Conservation (phyloP, 1,140 invertebrate genomes). For the Atta texana region DNA sequence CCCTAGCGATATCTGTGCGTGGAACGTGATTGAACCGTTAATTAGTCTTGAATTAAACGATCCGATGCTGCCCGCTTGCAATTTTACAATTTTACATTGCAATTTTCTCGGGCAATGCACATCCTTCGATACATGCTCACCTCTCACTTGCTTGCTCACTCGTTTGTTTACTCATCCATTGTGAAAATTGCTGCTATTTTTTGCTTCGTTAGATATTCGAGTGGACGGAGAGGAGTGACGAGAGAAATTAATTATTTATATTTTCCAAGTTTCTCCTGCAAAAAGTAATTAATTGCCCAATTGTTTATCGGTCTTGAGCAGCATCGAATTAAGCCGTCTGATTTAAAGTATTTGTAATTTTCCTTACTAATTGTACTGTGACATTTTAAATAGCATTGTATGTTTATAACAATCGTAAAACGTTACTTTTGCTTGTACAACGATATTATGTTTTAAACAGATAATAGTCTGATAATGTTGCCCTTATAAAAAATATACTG, state of each 20-base stretch:
- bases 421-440: neutral
- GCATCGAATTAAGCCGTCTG: conserved; percentile 28
- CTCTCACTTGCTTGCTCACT: neutral
- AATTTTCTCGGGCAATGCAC: conserved; percentile 54
- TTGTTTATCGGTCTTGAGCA: conserved; percentile 6
- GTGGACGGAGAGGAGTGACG: neutral
- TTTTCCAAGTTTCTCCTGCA: conserved; percentile 35
- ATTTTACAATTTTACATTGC: conserved; percentile 58
- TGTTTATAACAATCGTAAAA: neutral
- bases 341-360: conserved; percentile 34
- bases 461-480: neutral
- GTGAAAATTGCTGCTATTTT: conserved; percentile 55
- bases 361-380: neutral
- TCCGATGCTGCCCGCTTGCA: conserved; percentile 31
- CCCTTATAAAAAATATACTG: neutral
- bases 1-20: conserved; percentile 39
- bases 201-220: conserved; percentile 38
- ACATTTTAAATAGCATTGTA: neutral
- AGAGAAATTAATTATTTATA: conserved; percentile 59
- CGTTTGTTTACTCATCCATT: conserved; percentile 36
- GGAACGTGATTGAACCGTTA: conserved; percentile 57
- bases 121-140: conserved; percentile 40
- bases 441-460: neutral
- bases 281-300: conserved; percentile 36
- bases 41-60: conserved; percentile 58